These are phyloP conservation scores for Synanthedon tipuliformis DNA, from an alignment of 2,888 invertebrate genomes.

Conservation along the genomic window DNA sequence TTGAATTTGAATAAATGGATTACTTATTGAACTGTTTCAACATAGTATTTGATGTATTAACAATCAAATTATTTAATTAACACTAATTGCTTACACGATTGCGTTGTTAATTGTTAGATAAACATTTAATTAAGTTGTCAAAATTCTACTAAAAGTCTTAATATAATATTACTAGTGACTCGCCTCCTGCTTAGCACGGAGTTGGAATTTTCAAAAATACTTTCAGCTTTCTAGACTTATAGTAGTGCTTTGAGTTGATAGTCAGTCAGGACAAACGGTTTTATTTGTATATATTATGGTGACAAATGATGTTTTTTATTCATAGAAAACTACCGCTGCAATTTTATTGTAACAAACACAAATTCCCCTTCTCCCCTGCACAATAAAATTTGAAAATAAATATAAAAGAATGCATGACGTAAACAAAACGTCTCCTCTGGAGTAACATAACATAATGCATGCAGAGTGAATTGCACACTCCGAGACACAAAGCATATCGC, in stretches of 20 bases:
- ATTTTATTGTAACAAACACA: not conserved
- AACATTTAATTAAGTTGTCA: conserved; percentile 20
- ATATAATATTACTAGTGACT: too few relatives aligned
- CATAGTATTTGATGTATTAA: conserved; percentile 35
- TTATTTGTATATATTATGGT: too few relatives aligned
- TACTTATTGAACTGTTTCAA: conserved; percentile 17
- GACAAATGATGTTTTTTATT: not conserved
- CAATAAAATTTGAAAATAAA: not conserved
- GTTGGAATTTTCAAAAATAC: too few relatives aligned
- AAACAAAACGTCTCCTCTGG: not conserved
- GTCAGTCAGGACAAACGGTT: too few relatives aligned
- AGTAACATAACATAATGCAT: not conserved
- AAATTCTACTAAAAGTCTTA: too few relatives aligned
- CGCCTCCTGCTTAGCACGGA: too few relatives aligned
- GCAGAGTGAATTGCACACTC: not conserved
- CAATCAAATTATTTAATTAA: conserved; percentile 28
- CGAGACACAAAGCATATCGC: conserved; percentile 28
- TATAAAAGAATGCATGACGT: not conserved
- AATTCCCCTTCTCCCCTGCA: not conserved
- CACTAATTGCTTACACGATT: conserved; percentile 19
- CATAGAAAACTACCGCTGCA: not conserved
- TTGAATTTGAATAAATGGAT: conserved; percentile 14
- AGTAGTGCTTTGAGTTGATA: too few relatives aligned
- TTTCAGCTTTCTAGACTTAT: too few relatives aligned
- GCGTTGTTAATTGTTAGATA: conserved; percentile 20